A percentile compares a stretch with the other conserved stretches of the same genome.
Evolutionary conservation across 2,797 vertebrate genomes (phyloP).

Genomic region (Tokudaia tokunoshimensis): DNA sequence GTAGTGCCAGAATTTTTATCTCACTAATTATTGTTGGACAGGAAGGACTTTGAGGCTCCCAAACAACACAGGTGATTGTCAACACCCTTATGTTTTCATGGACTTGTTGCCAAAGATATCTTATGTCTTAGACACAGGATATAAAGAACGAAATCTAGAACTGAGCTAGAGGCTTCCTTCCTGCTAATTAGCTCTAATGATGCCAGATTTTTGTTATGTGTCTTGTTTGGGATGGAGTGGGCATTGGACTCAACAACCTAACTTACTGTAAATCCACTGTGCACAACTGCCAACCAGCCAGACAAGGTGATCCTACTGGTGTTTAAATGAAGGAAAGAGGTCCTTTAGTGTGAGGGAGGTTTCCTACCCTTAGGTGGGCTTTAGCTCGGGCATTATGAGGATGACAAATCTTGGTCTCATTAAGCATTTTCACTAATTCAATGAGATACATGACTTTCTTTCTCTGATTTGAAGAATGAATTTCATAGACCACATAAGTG

Average conservation of each 20-base stretch:
- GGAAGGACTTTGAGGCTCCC: not conserved
- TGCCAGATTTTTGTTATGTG: too few relatives aligned
- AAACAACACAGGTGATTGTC: not conserved
- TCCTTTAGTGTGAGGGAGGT: not conserved
- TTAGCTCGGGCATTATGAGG: not conserved
- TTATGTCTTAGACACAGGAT: not conserved
- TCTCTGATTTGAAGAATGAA: not conserved
- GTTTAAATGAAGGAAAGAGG: not conserved
- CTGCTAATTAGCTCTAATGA: not conserved
- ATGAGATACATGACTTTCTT: not conserved
- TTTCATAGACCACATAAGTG: not conserved
- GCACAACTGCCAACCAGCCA: not conserved
- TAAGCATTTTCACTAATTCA: not conserved
- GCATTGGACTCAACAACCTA: not conserved
- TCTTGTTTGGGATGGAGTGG: not conserved
- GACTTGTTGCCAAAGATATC: not conserved
- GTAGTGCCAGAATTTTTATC: not conserved
- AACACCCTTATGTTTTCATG: not conserved
- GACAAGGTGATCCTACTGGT: not conserved
- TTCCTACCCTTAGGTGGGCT: not conserved
- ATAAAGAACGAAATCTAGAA: not conserved
- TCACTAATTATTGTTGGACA: not conserved
- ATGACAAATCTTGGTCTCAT: too few relatives aligned
- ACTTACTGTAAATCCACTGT: not conserved
- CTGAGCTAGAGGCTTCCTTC: not conserved